Conservation (phyloP, 1,140 invertebrate species). For the Scaptomyza hsui region DNA sequence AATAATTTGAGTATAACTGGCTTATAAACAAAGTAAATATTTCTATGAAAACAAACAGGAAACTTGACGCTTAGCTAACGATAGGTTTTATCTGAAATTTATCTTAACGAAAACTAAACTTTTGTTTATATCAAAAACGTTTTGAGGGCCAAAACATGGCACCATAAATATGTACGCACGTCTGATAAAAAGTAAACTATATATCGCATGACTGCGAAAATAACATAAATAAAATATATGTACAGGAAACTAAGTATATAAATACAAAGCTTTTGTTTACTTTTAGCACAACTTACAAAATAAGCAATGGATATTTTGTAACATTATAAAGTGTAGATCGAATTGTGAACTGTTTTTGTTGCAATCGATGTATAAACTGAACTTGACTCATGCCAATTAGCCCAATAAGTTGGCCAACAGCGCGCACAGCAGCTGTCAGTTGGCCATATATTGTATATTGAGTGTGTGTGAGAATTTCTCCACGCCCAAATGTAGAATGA, state of each 20-base stretch:
- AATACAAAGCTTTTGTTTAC: constrained; percentile 24
- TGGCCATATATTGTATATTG: constrained; percentile 16
- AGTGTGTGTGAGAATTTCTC: constrained; percentile 21
- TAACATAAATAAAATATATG: constrained; percentile 5
- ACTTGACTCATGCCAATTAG: constrained; percentile 52
- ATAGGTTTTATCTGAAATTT: constrained; percentile 25
- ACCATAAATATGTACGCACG: constrained; percentile 32
- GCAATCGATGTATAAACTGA: constrained; percentile 19
- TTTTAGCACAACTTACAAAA: constrained; percentile 28
- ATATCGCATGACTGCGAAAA: neutral
- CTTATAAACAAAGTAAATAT: too few relatives aligned
- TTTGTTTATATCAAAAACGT: constrained; percentile 23
- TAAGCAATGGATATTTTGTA: constrained; percentile 4
- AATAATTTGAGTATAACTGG: too few relatives aligned
- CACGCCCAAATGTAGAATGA: constrained; percentile 16
- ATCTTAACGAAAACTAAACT: constrained; percentile 29
- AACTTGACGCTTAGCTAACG: neutral
- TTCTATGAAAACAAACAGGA: neutral
- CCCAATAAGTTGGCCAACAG: constrained; percentile 28
- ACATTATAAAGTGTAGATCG: too few relatives aligned
- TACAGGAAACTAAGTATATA: constrained; percentile 8
- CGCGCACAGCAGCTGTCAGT: constrained; percentile 37
- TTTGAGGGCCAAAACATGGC: constrained; percentile 11
- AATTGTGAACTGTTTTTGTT: constrained; percentile 24
- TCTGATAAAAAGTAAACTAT: constrained; percentile 4